Evolutionary conservation across 1,140 invertebrate genomes (phyloP), one percentile per base, ranked within the genome.

Genomic region (Drosophila ironensis): DNA sequence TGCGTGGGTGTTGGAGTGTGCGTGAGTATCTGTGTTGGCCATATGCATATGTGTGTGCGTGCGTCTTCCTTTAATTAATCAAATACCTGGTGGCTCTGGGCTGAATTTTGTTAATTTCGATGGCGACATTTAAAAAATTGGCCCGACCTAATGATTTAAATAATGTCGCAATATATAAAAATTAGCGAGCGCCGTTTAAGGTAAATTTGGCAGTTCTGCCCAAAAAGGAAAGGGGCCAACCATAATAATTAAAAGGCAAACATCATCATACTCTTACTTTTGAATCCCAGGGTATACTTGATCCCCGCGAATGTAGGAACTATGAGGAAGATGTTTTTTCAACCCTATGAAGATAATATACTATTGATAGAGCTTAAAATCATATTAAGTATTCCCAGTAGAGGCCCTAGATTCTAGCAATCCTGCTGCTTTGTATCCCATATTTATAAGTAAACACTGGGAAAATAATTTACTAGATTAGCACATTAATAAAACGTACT

Each of bases 91-190:
- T n/a, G n/a, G n/a, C n/a, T n/a, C n/a, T n/a, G n/a, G 37, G 63
- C 78, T 82, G 69, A 78, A 73, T 84, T 84, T 84, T 66, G 72
- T 82, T 86, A 84, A 82, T 84, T 78, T 78, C 47, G 63, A 42
- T 27, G 22, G 80, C 66, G 78, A 84, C 78, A 82, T 28, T 73
- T 56, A 82, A 59, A 73, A 78, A 82, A 86, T 46, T 53, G 8
- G 27, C 14, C 25, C 44, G 52, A 22, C 69, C 41, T 57, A 66
- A 78, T 84, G 73, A 66, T 84, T 86, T 78, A 84, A 82, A 78
- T 73, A 78, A 78, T 61, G 66, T 42, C 54, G 11, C 50, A 59
- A 64, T 60, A 52, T 37, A 48, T 70, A 45, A 48, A 77, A 72
- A 73, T 78, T 73, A 70, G 73, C 73, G 69, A 84, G 50, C 78